A percentile compares a stretch with the other conserved stretches of the same genome.
Evolutionary conservation across 1,140 invertebrate genomes (phyloP).

Genomic region (Arion vulgaris): DNA sequence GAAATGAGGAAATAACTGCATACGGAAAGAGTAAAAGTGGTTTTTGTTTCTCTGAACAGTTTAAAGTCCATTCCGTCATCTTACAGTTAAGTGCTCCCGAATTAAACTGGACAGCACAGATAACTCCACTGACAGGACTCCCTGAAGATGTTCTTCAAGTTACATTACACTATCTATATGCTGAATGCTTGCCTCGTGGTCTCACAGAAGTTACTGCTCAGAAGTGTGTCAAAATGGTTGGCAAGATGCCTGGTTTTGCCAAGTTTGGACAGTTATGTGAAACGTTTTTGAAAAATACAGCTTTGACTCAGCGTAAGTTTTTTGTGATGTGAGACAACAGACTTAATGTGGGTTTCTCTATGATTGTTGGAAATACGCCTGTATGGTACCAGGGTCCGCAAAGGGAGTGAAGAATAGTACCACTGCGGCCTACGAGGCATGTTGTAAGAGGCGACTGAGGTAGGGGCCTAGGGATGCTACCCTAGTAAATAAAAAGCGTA

Average conservation of each 20-base stretch:
- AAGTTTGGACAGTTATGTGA: constrained; percentile 77
- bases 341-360: too few species aligned
- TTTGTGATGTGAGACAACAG: too few species aligned
- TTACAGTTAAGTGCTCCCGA: constrained; percentile 76
- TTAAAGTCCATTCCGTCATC: constrained; percentile 78
- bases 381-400: too few species aligned
- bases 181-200: constrained; percentile 77
- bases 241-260: constrained; percentile 74
- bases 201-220: constrained; percentile 76
- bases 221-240: constrained; percentile 74
- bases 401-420: too few species aligned
- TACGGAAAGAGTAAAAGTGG: too few species aligned
- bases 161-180: constrained; percentile 79
- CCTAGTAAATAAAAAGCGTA: too few species aligned
- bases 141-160: constrained; percentile 77
- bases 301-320: constrained; percentile 78
- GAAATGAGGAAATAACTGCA: too few species aligned
- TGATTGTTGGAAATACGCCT: too few species aligned
- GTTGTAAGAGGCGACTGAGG: too few species aligned
- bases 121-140: constrained; percentile 73
- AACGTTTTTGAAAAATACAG: constrained; percentile 77
- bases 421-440: too few species aligned
- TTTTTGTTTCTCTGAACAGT: constrained; percentile 69
- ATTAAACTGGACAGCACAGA: constrained; percentile 74
- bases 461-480: too few species aligned